Evolutionary conservation across 2,113 vertebrate genomes (phyloP), one percentile per base, ranked within the genome.

Genomic region (Oncorhynchus gorbuscha): DNA sequence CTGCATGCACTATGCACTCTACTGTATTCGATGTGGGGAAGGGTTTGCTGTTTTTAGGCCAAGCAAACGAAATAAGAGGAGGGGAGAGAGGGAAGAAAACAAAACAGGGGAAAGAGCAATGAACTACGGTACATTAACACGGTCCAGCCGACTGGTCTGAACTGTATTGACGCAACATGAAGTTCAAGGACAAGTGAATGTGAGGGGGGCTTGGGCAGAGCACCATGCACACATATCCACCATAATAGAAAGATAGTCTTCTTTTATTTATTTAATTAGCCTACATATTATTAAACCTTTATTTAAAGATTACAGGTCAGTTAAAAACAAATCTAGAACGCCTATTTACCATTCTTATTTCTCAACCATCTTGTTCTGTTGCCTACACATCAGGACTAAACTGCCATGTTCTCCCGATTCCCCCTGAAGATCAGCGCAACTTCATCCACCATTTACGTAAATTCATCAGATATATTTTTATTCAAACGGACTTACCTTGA

Each of bases 101-200:
- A 32, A 64, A 39, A 55, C 2, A 39, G 51, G 26, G 22, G n/a
- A 59, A 20, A 28, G 39, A 8, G 48, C 2, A 65, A 68, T 32
- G 18, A 30, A 18, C 30, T 61, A 76, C 45, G 61, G 74, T 73
- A 35, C 26, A 70, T 69, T 66, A 76, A 59, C 62, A 66, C 39
- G 2, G 8, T 32, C 28, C 67, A 39, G 8, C 68, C 18, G 7
- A 62, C 59, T 22, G 59, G 59, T n/a, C 16, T 62, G 20, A 24
- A 62, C 59, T 62, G 6, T n/a, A 24, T 24, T 62, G n/a, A 62
- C 59, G 59, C 59, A 62, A 62, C 59, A 62, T 22, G 59, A 62
- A 1, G 9, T 45, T 45, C 39, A 45, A 9, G 39, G 39, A 45
- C 39, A 45, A 12, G 9, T 45, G 39, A 58, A 51, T 48, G 3